Evolutionary conservation across 1,140 invertebrate species (phyloP), one percentile per base, ranked within the genome.

Genomic region (Copidosoma floridanum): DNA sequence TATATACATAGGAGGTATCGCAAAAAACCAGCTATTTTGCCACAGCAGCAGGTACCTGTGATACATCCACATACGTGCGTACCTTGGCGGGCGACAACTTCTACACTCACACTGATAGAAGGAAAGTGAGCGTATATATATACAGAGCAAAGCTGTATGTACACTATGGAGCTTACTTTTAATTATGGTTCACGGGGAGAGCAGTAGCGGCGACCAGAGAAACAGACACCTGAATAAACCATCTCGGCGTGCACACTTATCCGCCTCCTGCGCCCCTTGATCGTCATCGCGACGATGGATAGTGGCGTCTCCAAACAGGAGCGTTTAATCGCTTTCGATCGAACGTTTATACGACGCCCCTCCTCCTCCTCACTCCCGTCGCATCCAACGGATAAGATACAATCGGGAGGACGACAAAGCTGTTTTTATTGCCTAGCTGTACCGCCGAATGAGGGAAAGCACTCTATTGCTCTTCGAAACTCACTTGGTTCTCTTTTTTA

Each of bases 211-310:
- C n/a, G n/a, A n/a, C n/a, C n/a, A n/a, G n/a, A n/a, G n/a, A n/a
- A n/a, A n/a, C 20, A 24, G 47, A 46, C 69, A 73, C 68, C 69
- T 72, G 71, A 62, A 66, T 69, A 73, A 73, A 73, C 71, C 63
- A 47, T 50, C 57, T 51, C 44, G n/a, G 38, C 44, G 24, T 12
- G 50, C 54, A 24, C 57, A 43, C 57, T 48, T 46, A 44, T 12
- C 37, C 55, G 46, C n/a, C 12, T 5, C 3, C 16, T 21, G 18
- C 52, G 4, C 20, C 14, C 32, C 4, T n/a, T 7, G 4, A 7
- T 16, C 26, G n/a, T 18, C 46, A 24, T 29, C 46, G 4, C 26
- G 12, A 21, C 5, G 37, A 5, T 40, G 10, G 23, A n/a, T n/a
- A n/a, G n/a, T n/a, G 11, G 26, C 27, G 40, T 55, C 46, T 38